These are phyloP conservation scores for Fissipunctia ypsillon DNA, from an alignment of 2,888 invertebrate species.

Conservation along the genomic window DNA sequence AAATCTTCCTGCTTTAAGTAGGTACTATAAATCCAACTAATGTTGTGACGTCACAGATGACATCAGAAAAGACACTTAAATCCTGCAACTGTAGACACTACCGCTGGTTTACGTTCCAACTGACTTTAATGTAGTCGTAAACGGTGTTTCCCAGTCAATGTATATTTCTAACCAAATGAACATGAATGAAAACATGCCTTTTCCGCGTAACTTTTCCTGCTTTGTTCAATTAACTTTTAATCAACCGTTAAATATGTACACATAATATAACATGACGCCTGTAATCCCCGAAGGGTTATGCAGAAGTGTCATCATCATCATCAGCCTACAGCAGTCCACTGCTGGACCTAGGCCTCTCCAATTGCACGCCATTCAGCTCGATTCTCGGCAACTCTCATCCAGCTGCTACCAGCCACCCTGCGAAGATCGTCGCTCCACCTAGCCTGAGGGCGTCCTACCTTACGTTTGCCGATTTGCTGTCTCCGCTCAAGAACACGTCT, in stretches of 20 bases:
- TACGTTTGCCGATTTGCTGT: no score
- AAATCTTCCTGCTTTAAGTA: constrained; percentile 27
- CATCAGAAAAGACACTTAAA: neutral
- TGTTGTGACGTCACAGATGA: constrained; percentile 25
- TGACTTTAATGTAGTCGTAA: constrained; percentile 4
- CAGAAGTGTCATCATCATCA: neutral
- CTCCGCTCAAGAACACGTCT: no score
- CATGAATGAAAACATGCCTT: neutral
- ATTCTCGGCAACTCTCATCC: no score
- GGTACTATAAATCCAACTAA: constrained; percentile 48
- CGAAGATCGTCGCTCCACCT: no score
- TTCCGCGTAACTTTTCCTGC: neutral
- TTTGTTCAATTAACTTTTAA: neutral
- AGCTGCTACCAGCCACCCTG: no score
- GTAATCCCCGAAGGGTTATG: neutral
- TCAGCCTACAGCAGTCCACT: no score
- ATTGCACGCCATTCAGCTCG: no score
- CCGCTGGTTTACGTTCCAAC: neutral
- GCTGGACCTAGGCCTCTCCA: no score
- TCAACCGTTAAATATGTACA: neutral
- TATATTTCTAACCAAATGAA: neutral
- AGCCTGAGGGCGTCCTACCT: no score
- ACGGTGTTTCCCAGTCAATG: neutral
- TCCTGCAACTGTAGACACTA: neutral
- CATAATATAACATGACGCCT: neutral